Base-by-base conservation (phyloP, 2,888 invertebrate species). In the Phengaris arion region DNA sequence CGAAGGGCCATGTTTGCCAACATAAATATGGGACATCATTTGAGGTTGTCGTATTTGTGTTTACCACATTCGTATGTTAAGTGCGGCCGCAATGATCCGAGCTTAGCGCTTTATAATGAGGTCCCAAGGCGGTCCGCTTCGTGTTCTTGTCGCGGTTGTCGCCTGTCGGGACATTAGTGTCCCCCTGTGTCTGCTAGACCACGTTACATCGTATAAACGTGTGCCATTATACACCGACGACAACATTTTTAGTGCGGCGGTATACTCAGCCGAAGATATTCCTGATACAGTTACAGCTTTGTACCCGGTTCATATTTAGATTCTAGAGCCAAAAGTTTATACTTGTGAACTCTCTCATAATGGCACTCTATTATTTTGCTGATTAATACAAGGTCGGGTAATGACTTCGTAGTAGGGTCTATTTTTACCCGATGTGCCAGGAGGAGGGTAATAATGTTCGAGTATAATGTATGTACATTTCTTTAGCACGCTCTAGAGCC, bases 51-150 rank as follows among this genome's bases (percentile, higher is more conserved):
- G n/a, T 69, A 12, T 72, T 52, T 72, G 52, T 48, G 48, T 52
- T 72, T 54, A 72, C 22, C 22, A 35, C 35, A 72, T 48, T 70
- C 35, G 54, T 72, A 15, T 77, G 74, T 69, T 74, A 55, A 77
- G 74, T 74, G 77, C 74, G 72, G 77, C 59, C 74, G 84, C 84
- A 82, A 82, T 83, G 84, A 85, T 82, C 82, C 79, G 80, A 77
- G 82, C 85, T 85, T 84, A 85, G 82, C 84, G 82, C 82, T 85
- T 87, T 86, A 87, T 90, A 89, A 90, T 89, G 88, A 90, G 87
- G 82, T 90, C 89, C 86, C 89, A 76, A 79, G 84, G 81, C 83
- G 85, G 76, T 81, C 81, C 84, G 79, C 79, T 85, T 83, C 80
- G 55, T 15, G 68, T 68, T 59, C 69, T 68, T 76, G 69, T 75